Percentiles rank a stretch among this genome's conserved stretches.
Evolutionary conservation across 1,140 invertebrate genomes (phyloP).

Genomic region (Meloidogyne chitwoodi): DNA sequence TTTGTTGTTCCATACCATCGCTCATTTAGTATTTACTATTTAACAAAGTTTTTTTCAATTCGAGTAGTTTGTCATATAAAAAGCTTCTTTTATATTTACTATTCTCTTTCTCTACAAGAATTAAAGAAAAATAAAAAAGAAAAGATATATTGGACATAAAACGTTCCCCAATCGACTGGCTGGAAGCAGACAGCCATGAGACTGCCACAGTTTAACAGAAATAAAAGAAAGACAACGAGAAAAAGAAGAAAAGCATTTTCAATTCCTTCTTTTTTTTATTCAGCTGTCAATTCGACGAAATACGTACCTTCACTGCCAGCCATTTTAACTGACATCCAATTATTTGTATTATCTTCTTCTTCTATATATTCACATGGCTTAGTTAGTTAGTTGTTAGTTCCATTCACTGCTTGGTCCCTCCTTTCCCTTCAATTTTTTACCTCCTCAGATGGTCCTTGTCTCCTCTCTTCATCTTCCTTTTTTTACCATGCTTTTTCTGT

Average conservation of each 20-base stretch:
- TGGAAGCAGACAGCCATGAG: background rate
- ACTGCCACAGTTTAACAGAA: background rate
- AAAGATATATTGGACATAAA: too few species aligned
- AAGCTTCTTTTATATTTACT: background rate
- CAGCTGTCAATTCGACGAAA: too few species aligned
- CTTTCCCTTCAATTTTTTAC: background rate
- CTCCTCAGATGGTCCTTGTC: background rate
- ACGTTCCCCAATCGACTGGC: too few species aligned
- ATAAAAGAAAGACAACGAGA: too few species aligned
- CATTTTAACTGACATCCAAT: background rate
- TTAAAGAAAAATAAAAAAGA: background rate
- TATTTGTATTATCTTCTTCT: background rate
- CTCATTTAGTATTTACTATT: background rate
- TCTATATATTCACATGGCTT: background rate
- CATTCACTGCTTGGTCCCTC: background rate
- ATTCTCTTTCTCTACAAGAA: too few species aligned
- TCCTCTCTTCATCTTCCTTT: background rate
- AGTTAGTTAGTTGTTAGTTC: background rate
- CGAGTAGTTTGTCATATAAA: too few species aligned
- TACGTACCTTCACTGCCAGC: too few species aligned
- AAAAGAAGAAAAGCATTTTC: too few species aligned
- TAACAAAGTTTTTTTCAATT: background rate
- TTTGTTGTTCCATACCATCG: background rate
- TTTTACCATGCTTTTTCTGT: background rate
- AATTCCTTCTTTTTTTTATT: background rate